These are phyloP conservation scores for Rhynchonycteris naso DNA, from an alignment of 2,797 vertebrate species.

Conservation along the genomic window DNA sequence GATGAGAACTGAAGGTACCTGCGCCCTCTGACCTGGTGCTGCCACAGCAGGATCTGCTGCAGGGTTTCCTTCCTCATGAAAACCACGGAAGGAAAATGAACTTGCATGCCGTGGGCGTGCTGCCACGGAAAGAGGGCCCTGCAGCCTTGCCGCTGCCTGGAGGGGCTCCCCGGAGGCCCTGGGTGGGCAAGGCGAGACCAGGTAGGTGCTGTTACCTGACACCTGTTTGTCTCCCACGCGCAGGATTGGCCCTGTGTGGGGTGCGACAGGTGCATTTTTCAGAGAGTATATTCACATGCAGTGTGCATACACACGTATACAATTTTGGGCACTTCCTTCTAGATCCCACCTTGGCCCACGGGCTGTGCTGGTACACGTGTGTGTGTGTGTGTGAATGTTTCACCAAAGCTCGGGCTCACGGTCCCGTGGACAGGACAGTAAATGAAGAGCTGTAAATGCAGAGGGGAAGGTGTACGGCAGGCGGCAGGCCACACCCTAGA, in stretches of 20 bases:
- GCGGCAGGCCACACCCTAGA: no score
- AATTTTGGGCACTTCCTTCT: rapidly evolving
- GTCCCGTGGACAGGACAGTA: rapidly evolving
- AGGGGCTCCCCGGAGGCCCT: no score
- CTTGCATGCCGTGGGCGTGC: rapidly evolving
- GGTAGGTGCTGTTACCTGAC: no score
- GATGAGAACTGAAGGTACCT: rapidly evolving
- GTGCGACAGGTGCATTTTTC: background rate
- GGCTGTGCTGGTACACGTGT: no score
- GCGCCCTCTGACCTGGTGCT: rapidly evolving
- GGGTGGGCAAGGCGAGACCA: no score
- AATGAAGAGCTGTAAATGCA: background rate
- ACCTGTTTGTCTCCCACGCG: no score
- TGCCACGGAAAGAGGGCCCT: no score
- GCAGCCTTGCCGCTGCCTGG: no score
- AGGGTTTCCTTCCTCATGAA: background rate
- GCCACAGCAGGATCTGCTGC: background rate
- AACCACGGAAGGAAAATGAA: background rate
- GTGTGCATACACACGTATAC: rapidly evolving
- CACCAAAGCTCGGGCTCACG: background rate
- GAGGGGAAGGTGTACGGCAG: background rate
- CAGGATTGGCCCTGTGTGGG: no score
- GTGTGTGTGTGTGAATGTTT: background rate
- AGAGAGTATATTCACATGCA: background rate
- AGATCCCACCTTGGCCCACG: rapidly evolving